phyloP scores from a whole-genome alignment of 2,888 invertebrate genomes.

The Unio pictorum region DNA sequence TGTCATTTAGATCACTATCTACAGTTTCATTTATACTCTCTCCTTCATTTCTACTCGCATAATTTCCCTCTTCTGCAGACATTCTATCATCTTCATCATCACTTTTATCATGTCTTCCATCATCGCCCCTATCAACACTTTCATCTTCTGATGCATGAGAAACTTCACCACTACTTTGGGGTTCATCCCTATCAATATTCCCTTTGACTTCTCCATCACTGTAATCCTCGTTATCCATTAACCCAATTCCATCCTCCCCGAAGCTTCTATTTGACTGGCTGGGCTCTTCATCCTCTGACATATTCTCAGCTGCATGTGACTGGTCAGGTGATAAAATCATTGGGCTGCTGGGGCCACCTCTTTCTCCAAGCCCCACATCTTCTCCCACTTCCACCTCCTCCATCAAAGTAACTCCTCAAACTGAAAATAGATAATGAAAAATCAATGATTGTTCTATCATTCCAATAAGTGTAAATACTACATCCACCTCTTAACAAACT shows the following conservation, averaged over 20 bases:
- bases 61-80: not conserved
- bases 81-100: not conserved
- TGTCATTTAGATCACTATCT: slow-evolving; percentile 2
- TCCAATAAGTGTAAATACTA: too few relatives aligned
- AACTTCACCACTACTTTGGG: not conserved
- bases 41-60: not conserved
- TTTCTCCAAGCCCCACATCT: slow-evolving; percentile 1
- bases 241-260: slow-evolving; percentile 1
- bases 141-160: not conserved
- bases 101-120: slow-evolving; percentile 1
- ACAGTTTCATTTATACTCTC: not conserved
- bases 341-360: slow-evolving; percentile 12
- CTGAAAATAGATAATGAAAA: too few relatives aligned
- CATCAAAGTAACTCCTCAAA: too few relatives aligned
- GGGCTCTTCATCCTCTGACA: not conserved
- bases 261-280: not conserved
- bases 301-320: slow-evolving; percentile 12
- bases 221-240: slow-evolving; percentile 3
- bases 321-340: slow-evolving; percentile 28
- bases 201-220: not conserved
- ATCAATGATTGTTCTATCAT: too few relatives aligned
- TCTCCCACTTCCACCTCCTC: too few relatives aligned
- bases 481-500: too few relatives aligned
- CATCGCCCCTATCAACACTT: not conserved
- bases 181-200: not conserved